Evolutionary conservation across 2,113 vertebrate species (phyloP), one percentile per base, ranked within the genome.

Genomic region (Otus sunia): DNA sequence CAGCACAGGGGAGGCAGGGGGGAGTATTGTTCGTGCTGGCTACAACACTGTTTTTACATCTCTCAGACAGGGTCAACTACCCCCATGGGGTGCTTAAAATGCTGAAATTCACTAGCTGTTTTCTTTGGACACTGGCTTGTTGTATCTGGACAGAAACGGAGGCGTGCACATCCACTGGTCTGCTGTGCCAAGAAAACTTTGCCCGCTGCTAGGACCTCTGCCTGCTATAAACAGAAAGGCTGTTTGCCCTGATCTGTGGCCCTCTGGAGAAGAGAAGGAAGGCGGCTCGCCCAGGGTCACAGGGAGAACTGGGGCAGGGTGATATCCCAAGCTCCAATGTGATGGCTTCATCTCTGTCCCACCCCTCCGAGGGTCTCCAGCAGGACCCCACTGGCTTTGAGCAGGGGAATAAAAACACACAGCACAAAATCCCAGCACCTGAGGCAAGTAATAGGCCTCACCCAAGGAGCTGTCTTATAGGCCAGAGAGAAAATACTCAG

Each of bases 41-140:
- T 84, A 50, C 1, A 7, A 52, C 23, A 63, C 39, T 32, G 45
- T 10, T 79, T 91, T 92, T 73, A 56, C 34, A 41, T 86, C 43
- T 79, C 36, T 50, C 34, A 82, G 88, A 79, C 84, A 81, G 37
- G 47, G 68, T 78, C 55, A 89, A 2, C 71, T 47, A 12, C 90
- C 66, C 37, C 41, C 50, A 26, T 6, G 23, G 84, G 22, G 39
- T 34, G 36, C 64, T 63, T 62, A 52, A 91, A 84, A 86, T 45
- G 25, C 66, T 94, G 89, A 80, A 96, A 94, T 81, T 87, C 49
- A 50, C 69, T 53, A 79, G 43, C 50, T 96, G 84, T 94, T 95
- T 94, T 85, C 77, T 92, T 94, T 95, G 94, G 94, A 84, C 37
- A 2, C 50, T 62, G 25, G 29, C 0, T 0, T 82, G 77, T 92